Percentiles rank a stretch among this genome's conserved stretches.
phyloP scores from a whole-genome alignment of 2,113 vertebrate species.

The Tor tambroides region DNA sequence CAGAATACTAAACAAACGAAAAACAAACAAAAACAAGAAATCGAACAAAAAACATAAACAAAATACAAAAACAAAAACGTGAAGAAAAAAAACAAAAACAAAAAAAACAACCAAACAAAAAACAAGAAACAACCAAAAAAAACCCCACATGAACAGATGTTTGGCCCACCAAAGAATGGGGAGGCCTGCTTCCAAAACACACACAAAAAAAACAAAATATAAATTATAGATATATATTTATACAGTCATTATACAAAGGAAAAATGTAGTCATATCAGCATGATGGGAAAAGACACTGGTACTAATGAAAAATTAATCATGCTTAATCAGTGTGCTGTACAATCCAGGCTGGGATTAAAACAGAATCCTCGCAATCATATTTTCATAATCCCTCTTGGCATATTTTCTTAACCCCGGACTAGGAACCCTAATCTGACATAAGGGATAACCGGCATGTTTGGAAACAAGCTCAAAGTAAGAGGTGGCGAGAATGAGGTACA shows the following conservation, averaged over 20 bases:
- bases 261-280: not conserved
- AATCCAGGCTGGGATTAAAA: slow-evolving; percentile 69
- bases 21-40: not conserved
- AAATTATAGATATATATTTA: not conserved
- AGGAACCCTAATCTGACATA: slow-evolving; percentile 82
- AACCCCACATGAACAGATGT: not conserved
- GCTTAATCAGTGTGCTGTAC: slow-evolving; percentile 60
- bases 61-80: not conserved
- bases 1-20: too few species aligned
- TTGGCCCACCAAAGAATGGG: not conserved
- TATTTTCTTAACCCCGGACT: slow-evolving; percentile 55
- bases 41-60: too few species aligned
- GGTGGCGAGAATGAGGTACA: not conserved
- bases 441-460: slow-evolving; percentile 62
- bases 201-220: not conserved
- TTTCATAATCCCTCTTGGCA: slow-evolving; percentile 64
- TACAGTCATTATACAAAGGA: not conserved
- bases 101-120: not conserved
- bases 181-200: not conserved
- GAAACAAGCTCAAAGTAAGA: slow-evolving; percentile 56
- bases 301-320: slow-evolving; percentile 51
- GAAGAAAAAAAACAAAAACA: not conserved
- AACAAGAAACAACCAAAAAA: not conserved
- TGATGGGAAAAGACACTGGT: slow-evolving; percentile 3
- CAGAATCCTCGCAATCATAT: slow-evolving; percentile 56